Percentiles rank a stretch among this genome's conserved stretches.
These are phyloP conservation scores for Nomada hirtipes DNA, from an alignment of 2,888 invertebrate species.

Conservation along the genomic window DNA sequence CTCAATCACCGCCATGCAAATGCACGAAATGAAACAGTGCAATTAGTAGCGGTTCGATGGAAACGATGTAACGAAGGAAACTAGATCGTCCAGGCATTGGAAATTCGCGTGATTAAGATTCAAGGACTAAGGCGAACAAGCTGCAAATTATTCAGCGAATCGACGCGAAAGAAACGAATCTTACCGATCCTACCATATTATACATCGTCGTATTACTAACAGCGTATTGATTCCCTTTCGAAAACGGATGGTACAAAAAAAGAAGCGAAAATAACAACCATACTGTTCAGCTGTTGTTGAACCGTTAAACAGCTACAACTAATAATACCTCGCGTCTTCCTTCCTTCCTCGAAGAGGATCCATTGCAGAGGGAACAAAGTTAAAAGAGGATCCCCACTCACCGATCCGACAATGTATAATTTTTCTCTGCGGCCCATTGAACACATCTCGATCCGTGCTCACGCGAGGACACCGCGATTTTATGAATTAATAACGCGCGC, in stretches of 20 bases:
- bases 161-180: not conserved
- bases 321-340: slow-evolving; percentile 38
- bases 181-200: slow-evolving; percentile 2
- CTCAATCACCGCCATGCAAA: not conserved
- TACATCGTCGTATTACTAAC: not conserved
- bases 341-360: slow-evolving; percentile 19
- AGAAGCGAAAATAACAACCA: not conserved
- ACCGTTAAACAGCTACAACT: slow-evolving; percentile 31
- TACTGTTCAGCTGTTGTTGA: not conserved
- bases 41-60: slow-evolving; percentile 14
- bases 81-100: not conserved
- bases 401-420: slow-evolving; percentile 40
- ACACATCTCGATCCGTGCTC: slow-evolving; percentile 24
- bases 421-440: slow-evolving; percentile 11
- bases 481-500: slow-evolving; percentile 51
- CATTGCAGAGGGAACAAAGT: not conserved
- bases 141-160: slow-evolving; percentile 1
- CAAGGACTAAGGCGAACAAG: slow-evolving; percentile 5
- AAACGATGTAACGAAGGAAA: not conserved
- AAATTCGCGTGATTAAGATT: slow-evolving; percentile 16
- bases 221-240: slow-evolving; percentile 21
- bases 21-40: not conserved
- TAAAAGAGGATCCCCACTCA: not conserved
- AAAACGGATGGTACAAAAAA: not conserved
- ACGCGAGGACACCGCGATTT: slow-evolving; percentile 52